Conservation (phyloP, 1,140 invertebrate species). For the Arion vulgaris region DNA sequence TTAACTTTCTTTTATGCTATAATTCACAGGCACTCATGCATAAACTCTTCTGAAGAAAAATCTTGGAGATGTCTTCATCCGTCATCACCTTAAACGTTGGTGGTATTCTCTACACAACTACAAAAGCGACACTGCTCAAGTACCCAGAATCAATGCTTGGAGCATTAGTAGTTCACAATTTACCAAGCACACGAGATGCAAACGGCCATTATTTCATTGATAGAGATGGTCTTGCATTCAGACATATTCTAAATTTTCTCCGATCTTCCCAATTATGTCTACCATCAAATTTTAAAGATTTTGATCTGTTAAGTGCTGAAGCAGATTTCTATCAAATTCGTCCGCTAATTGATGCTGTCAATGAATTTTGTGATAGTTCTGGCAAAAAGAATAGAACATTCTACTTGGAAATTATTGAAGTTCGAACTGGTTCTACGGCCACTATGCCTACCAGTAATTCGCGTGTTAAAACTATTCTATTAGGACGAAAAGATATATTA, state of each 20-base stretch:
- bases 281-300: slow-evolving; percentile 88
- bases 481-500: slow-evolving; percentile 61
- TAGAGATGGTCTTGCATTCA: slow-evolving; percentile 64
- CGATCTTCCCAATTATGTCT: slow-evolving; percentile 80
- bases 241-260: slow-evolving; percentile 68
- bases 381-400: slow-evolving; percentile 40
- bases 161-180: slow-evolving; percentile 66
- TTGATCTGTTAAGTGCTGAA: slow-evolving; percentile 91
- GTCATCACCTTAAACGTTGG: slow-evolving; percentile 68
- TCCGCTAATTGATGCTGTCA: slow-evolving; percentile 78
- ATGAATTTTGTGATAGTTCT: slow-evolving; percentile 72
- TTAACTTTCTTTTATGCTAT: neutral
- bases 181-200: slow-evolving; percentile 56
- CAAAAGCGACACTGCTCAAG: slow-evolving; percentile 59
- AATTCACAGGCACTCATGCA: neutral
- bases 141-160: slow-evolving; percentile 70
- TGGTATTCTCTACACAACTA: slow-evolving; percentile 64
- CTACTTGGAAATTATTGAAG: slow-evolving; percentile 66
- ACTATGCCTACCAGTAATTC: slow-evolving; percentile 69
- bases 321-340: slow-evolving; percentile 92
- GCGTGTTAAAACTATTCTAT: slow-evolving; percentile 64
- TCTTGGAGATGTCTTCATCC: slow-evolving; percentile 34
- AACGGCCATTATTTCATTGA: slow-evolving; percentile 68
- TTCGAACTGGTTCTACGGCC: slow-evolving; percentile 65
- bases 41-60: neutral